Percentiles rank a stretch among this genome's conserved stretches.
These are phyloP conservation scores for Rousettus leschenaultii DNA, from an alignment of 2,113 vertebrate genomes.

Conservation along the genomic window DNA sequence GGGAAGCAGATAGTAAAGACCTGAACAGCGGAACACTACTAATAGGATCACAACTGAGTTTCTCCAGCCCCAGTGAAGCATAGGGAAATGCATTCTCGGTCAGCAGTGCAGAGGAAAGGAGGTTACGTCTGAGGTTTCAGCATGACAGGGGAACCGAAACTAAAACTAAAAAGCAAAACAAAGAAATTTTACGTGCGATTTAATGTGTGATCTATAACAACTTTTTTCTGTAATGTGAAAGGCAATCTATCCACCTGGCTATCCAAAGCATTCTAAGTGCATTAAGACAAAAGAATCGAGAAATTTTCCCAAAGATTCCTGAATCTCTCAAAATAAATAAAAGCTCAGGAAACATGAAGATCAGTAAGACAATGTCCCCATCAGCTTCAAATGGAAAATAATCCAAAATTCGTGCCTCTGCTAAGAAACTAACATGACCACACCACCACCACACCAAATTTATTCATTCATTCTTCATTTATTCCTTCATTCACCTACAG, in stretches of 20 bases:
- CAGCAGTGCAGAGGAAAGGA: neutral
- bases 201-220: neutral
- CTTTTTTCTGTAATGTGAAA: neutral
- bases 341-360: neutral
- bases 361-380: neutral
- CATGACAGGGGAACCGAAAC: neutral
- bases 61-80: neutral
- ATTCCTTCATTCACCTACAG: neutral
- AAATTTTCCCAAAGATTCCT: neutral
- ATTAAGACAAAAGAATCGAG: conserved; percentile 11
- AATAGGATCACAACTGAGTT: neutral
- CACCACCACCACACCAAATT: neutral
- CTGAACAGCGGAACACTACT: neutral
- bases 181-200: neutral
- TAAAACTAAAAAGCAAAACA: neutral
- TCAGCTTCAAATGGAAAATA: neutral
- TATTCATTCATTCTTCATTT: neutral
- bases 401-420: neutral
- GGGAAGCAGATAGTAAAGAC: neutral
- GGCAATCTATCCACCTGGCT: neutral
- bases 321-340: conserved; percentile 11
- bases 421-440: neutral
- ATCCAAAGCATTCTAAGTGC: neutral
- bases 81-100: neutral
- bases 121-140: neutral